phyloP scores from a whole-genome alignment of 2,797 vertebrate species.

The Enteromius viviparus region DNA sequence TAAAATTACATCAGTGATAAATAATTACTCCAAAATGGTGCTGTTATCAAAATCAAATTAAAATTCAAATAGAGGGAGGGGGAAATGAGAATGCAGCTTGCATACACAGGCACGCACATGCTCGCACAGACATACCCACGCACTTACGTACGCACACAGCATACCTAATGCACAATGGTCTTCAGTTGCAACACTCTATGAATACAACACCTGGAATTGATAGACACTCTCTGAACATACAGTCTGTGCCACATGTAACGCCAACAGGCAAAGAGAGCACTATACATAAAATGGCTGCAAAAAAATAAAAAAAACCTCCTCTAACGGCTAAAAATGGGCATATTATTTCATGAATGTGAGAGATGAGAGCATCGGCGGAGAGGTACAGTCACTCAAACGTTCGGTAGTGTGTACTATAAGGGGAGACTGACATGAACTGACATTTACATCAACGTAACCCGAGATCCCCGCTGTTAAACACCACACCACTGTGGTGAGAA shows the following conservation, averaged over 20 bases:
- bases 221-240: slow-evolving; percentile 46
- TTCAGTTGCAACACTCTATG: slow-evolving; percentile 45
- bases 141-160: slow-evolving; percentile 13
- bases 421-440: slow-evolving; percentile 25
- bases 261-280: slow-evolving; percentile 38
- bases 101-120: neutral
- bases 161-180: slow-evolving; percentile 50
- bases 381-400: slow-evolving; percentile 45
- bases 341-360: slow-evolving; percentile 55
- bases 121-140: slow-evolving; percentile 25
- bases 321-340: slow-evolving; percentile 48
- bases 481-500: neutral
- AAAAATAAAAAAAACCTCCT: slow-evolving; percentile 44
- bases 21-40: slow-evolving; percentile 71
- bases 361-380: slow-evolving; percentile 41
- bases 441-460: slow-evolving; percentile 47
- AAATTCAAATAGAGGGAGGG: slow-evolving; percentile 53
- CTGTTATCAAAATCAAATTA: slow-evolving; percentile 71
- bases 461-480: neutral
- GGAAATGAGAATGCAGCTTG: slow-evolving; percentile 36
- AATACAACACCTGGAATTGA: slow-evolving; percentile 54
- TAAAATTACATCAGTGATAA: slow-evolving; percentile 74
- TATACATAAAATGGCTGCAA: slow-evolving; percentile 18
- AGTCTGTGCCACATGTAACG: slow-evolving; percentile 42
- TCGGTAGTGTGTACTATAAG: slow-evolving; percentile 19